These are phyloP conservation scores for Athalia rosae DNA, from an alignment of 2,888 invertebrate species.

Conservation along the genomic window DNA sequence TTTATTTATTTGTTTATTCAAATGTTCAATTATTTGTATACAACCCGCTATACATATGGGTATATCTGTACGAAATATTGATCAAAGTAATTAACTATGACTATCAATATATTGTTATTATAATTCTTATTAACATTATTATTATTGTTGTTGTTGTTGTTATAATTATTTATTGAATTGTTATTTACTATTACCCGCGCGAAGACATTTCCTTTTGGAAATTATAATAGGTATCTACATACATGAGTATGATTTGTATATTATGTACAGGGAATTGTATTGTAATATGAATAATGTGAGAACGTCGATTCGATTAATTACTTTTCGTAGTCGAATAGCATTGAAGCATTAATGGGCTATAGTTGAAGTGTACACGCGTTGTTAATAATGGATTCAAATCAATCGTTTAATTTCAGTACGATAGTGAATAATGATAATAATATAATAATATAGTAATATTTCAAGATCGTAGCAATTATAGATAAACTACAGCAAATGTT, in stretches of 20 bases:
- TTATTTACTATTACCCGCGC: not conserved
- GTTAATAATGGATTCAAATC: too few species aligned
- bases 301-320: not conserved
- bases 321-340: not conserved
- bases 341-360: too few species aligned
- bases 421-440: not conserved
- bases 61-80: not conserved
- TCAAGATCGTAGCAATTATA: constrained; percentile 3
- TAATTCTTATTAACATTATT: too few species aligned
- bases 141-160: not conserved
- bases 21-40: not conserved
- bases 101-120: too few species aligned
- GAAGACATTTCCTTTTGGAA: not conserved
- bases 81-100: too few species aligned
- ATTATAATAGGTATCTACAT: not conserved
- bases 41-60: not conserved
- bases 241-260: not conserved
- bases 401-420: too few species aligned
- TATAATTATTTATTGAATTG: not conserved
- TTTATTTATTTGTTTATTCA: not conserved
- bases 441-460: not conserved
- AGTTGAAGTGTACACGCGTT: too few species aligned
- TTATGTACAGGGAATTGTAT: not conserved
- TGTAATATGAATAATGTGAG: not conserved
- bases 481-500: not conserved